Percentiles rank a stretch among this genome's conserved stretches.
These are phyloP conservation scores for Oncorhynchus masou DNA, from an alignment of 2,113 vertebrate species.

Conservation along the genomic window DNA sequence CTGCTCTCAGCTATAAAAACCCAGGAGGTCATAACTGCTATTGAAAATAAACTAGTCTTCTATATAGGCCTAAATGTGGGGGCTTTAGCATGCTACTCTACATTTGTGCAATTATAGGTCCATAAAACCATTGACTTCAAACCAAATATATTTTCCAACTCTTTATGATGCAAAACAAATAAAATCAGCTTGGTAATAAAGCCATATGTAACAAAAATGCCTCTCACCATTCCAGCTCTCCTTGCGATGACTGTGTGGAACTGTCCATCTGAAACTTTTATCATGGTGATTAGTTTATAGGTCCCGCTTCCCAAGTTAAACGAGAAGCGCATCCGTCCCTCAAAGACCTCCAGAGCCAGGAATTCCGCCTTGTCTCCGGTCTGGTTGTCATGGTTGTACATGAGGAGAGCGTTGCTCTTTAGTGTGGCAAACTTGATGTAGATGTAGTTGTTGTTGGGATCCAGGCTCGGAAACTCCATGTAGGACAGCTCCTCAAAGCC, in stretches of 20 bases:
- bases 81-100: conserved; percentile 22
- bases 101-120: background rate
- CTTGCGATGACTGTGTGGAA: conserved; percentile 96
- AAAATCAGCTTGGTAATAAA: no score
- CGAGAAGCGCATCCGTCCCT: conserved; percentile 87
- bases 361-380: conserved; percentile 93
- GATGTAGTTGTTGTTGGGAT: conserved; percentile 97
- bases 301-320: conserved; percentile 93
- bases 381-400: conserved; percentile 96
- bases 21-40: conserved; percentile 30
- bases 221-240: conserved; percentile 89
- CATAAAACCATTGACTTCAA: no score
- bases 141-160: no score
- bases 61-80: background rate
- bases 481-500: conserved; percentile 96
- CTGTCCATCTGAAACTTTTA: conserved; percentile 90
- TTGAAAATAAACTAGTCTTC: conserved; percentile 8
- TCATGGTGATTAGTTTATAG: conserved; percentile 86
- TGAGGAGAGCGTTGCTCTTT: conserved; percentile 83
- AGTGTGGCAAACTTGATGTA: conserved; percentile 97
- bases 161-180: no score
- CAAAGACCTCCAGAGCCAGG: conserved; percentile 88
- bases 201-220: background rate
- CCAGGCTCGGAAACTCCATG: conserved; percentile 97
- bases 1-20: conserved; percentile 40